Evolutionary conservation across 2,797 vertebrate species (phyloP).

Genomic region (Schizopygopsis pylzovi): DNA sequence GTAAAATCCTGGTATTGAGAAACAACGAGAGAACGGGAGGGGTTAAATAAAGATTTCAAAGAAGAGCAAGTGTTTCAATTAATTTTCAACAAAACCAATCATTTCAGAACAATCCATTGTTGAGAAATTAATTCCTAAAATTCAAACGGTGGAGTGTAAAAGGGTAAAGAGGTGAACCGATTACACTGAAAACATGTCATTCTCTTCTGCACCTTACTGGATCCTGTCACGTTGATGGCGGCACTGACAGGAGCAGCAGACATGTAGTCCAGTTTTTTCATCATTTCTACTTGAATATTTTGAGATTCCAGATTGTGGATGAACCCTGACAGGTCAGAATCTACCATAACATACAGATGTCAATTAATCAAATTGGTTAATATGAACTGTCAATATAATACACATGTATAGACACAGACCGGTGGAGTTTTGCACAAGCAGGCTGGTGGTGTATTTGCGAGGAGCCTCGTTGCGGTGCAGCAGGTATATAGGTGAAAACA

Average conservation of each 20-base stretch:
- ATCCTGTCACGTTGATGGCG: constrained; percentile 80
- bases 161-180: background rate
- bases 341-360: constrained; percentile 17
- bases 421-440: constrained; percentile 88
- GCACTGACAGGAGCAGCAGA: constrained; percentile 83
- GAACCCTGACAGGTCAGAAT: constrained; percentile 81
- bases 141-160: background rate
- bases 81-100: background rate
- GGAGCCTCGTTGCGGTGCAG: constrained; percentile 72
- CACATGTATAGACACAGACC: constrained; percentile 71
- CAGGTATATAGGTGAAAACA: constrained; percentile 82
- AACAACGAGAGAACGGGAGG: background rate
- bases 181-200: background rate
- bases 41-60: background rate
- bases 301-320: constrained; percentile 81
- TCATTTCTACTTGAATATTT: constrained; percentile 84
- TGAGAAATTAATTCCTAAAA: background rate
- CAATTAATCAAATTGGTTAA: background rate
- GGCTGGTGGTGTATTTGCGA: constrained; percentile 74
- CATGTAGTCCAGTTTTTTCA: constrained; percentile 76
- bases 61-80: background rate
- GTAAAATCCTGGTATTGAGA: constrained; percentile 78
- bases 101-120: background rate
- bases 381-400: background rate
- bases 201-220: constrained; percentile 77